Conservation (phyloP, 2,113 vertebrate species). For the Chrysemys picta region DNA sequence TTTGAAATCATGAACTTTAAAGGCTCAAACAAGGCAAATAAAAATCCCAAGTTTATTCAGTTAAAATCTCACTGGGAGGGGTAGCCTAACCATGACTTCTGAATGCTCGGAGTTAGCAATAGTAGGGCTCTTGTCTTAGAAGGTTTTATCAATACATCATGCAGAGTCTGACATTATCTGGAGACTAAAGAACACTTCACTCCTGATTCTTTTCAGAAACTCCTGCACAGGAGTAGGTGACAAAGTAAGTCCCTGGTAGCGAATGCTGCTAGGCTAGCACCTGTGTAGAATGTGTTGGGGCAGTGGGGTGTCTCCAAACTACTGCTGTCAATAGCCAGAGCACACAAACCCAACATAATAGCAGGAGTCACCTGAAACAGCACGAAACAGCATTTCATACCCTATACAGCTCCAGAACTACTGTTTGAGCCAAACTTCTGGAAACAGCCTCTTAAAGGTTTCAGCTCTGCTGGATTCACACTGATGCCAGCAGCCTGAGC, state of each 20-base stretch:
- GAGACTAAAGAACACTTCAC: not conserved
- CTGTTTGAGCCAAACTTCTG: not conserved
- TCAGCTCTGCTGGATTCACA: too few relatives aligned
- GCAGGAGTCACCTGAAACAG: not conserved
- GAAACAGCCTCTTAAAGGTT: not conserved
- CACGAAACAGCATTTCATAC: not conserved
- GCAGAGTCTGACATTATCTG: not conserved
- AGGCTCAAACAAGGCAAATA: not conserved
- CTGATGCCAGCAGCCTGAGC: not conserved
- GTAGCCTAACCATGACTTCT: not conserved
- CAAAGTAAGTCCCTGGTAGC: not conserved
- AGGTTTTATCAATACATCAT: not conserved
- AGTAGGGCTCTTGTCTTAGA: not conserved
- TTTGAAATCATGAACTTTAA: accelerated
- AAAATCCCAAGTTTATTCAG: not conserved
- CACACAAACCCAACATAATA: not conserved
- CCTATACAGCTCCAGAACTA: not conserved
- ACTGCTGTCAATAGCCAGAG: not conserved
- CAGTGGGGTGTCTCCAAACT: not conserved
- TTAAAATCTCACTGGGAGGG: not conserved
- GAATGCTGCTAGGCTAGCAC: not conserved
- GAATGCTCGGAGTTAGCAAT: not conserved
- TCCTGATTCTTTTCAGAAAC: not conserved
- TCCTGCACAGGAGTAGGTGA: not conserved
- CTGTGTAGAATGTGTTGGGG: not conserved